Conservation (phyloP, 2,113 vertebrate genomes). For the Serinus canaria region DNA sequence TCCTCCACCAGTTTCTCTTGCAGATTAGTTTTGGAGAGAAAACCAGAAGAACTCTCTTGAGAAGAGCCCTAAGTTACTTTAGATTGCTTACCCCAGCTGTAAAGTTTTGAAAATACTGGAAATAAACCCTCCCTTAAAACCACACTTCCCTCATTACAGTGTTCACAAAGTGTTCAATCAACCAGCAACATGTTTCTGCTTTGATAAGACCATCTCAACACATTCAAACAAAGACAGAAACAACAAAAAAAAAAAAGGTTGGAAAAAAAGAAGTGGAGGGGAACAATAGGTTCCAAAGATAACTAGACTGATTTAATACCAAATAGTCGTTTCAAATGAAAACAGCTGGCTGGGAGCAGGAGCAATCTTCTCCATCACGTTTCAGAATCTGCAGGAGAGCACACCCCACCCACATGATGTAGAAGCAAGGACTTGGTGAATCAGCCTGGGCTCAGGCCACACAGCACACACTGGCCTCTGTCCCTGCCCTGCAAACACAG, state of each 20-base stretch:
- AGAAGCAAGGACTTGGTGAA: neutral
- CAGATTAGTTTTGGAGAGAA: neutral
- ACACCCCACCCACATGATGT: neutral
- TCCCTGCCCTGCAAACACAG: neutral
- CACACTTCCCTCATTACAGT: neutral
- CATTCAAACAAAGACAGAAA: constrained; percentile 8
- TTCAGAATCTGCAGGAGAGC: constrained; percentile 1
- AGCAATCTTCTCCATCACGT: neutral
- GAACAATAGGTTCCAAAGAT: constrained; percentile 39
- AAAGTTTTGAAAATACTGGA: neutral
- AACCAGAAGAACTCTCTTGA: neutral
- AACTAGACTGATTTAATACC: constrained; percentile 28
- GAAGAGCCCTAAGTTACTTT: neutral
- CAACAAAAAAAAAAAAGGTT: neutral
- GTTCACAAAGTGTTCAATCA: constrained; percentile 13
- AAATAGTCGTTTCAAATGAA: neutral
- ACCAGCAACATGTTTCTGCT: neutral
- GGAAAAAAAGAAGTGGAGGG: neutral
- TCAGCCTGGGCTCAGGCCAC: neutral
- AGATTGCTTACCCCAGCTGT: neutral
- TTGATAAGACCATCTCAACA: constrained; percentile 28
- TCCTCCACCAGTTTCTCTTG: neutral
- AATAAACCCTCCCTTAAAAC: neutral
- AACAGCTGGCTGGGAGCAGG: constrained; percentile 31
- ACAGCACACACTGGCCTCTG: neutral